phyloP scores from a whole-genome alignment of 2,888 invertebrate genomes.

The Hemistola chrysoprasaria region DNA sequence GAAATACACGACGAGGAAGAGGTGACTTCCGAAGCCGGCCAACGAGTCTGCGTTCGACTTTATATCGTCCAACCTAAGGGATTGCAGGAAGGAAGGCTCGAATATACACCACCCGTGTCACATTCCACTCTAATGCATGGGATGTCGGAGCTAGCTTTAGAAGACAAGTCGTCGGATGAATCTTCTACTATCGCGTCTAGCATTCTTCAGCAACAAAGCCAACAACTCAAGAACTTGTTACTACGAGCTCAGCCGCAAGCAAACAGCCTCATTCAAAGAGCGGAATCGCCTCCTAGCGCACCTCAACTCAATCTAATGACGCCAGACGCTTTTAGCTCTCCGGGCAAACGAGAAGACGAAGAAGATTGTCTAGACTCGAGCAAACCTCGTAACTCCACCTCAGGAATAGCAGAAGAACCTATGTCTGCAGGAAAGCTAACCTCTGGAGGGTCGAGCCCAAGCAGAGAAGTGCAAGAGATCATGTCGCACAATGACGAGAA shows the following conservation, averaged over 20 bases:
- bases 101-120: conserved; percentile 74
- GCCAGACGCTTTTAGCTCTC: conserved; percentile 90
- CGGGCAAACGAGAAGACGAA: conserved; percentile 74
- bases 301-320: conserved; percentile 89
- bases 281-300: conserved; percentile 59
- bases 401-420: conserved; percentile 35
- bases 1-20: conserved; percentile 50
- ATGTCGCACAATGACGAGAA: conserved; percentile 83
- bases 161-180: conserved; percentile 42
- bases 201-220: conserved; percentile 75
- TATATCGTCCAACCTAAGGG: conserved; percentile 94
- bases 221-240: conserved; percentile 74
- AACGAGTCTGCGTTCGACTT: conserved; percentile 70
- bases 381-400: conserved; percentile 42
- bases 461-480: conserved; percentile 94
- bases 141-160: conserved; percentile 47
- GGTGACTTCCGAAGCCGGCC: conserved; percentile 21
- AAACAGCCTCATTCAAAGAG: conserved; percentile 58
- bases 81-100: conserved; percentile 91
- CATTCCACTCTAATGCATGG: conserved; percentile 34
- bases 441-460: conserved; percentile 94
- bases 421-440: conserved; percentile 67
- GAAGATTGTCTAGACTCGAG: conserved; percentile 63
- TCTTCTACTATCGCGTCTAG: conserved; percentile 50
- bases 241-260: conserved; percentile 70